A percentile compares a stretch with the other conserved stretches of the same genome.
Evolutionary conservation across 2,888 invertebrate genomes (phyloP).

Genomic region (Monoplex corrugatus): DNA sequence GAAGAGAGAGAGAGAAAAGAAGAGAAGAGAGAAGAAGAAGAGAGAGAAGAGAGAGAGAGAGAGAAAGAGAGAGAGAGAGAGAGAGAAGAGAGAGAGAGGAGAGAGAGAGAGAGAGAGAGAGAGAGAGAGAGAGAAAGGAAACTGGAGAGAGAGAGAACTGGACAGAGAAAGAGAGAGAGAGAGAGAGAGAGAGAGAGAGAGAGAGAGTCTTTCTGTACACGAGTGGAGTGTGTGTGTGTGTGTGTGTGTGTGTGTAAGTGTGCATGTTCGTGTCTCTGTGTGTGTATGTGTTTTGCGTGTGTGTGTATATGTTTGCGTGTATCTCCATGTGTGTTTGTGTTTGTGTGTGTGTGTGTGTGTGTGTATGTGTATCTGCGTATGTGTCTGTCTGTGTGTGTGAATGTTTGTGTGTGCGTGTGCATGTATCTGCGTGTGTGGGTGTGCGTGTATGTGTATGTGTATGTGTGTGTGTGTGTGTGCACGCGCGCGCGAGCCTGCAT

Average conservation of each 20-base stretch:
- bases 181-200: background rate
- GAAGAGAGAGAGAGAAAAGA: no score
- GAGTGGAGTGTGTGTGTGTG: background rate
- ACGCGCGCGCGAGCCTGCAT: no score
- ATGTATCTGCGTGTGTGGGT: no score
- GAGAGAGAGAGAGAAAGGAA: no score
- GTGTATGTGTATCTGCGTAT: background rate
- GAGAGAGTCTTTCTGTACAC: no score
- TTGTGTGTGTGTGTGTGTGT: background rate
- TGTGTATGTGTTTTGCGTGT: background rate
- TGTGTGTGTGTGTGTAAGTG: background rate
- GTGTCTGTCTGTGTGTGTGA: background rate
- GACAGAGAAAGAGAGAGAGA: background rate
- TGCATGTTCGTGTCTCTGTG: background rate
- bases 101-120: no score
- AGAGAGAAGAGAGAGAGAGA: no score
- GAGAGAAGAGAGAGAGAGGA: background rate
- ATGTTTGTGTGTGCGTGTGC: no score
- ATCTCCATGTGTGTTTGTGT: background rate
- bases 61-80: no score
- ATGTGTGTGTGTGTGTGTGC: background rate
- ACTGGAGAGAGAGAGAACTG: background rate
- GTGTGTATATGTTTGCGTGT: no score
- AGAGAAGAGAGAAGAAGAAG: no score
- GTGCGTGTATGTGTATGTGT: background rate